Evolutionary conservation across 1,140 invertebrate species (phyloP), one percentile per base, ranked within the genome.

Genomic region (Helicoverpa zea): DNA sequence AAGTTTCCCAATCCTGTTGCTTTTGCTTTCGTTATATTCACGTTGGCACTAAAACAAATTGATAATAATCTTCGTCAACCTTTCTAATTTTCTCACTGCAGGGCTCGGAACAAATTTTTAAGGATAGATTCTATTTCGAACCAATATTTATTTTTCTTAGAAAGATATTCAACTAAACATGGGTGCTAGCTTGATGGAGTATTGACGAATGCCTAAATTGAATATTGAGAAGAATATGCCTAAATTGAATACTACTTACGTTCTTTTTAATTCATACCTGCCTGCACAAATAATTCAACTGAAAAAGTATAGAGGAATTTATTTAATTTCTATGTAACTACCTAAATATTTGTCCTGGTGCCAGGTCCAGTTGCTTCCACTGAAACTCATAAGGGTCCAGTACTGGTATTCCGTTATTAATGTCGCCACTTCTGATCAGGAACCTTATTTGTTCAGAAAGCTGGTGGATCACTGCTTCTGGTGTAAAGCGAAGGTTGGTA

Each of bases 331-430:
- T 23, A 64, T 10, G 4, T 51, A 52, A 0, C 0, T 59, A 59
- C 68, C n/a, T 72, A 2, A 72, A 54, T 16, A 18, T 72, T 29
- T 72, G 49, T 52, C 18, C 68, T 54, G 11, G 4, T 11, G 11
- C 14, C 3, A 66, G 47, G 30, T 43, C 23, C 66, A 52, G 9
- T n/a, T 52, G 47, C 9, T 56, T 56, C 23, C 14, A 35, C 9
- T 85, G 52, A 64, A 89, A 84, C 56, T 83, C 56, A 13, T 86
- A 82, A 16, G 92, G 92, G 61, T 93, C 92, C 23, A 92, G 9
- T 3, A 91, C 77, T 4, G 92, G 93, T 14, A 93, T 77, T 12
- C 86, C 83, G 7, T 86, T 87, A 1, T 83, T 81, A 18, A 51
- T 18, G 13, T 70, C 66, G 14, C 66, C 66, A 16, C 3, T 51